phyloP scores from a whole-genome alignment of 2,888 invertebrate genomes.

The Andrena fulva region DNA sequence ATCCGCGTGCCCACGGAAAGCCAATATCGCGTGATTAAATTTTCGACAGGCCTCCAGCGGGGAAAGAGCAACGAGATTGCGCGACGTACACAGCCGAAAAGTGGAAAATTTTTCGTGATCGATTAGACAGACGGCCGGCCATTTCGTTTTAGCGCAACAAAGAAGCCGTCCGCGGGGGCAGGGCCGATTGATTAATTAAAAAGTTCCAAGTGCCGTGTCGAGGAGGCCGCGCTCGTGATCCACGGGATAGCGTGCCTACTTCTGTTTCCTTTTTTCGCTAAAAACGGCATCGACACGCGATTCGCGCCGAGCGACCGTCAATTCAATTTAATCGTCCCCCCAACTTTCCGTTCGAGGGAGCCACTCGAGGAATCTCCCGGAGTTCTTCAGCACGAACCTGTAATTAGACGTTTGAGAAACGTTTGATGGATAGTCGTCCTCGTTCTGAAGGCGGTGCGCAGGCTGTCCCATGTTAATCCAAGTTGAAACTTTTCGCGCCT shows the following conservation, averaged over 20 bases:
- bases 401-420: slow-evolving; percentile 26
- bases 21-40: slow-evolving; percentile 64
- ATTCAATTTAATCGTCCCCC: slow-evolving; percentile 48
- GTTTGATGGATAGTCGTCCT: slow-evolving; percentile 20
- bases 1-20: slow-evolving; percentile 28
- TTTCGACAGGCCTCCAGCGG: slow-evolving; percentile 33
- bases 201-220: slow-evolving; percentile 62
- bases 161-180: slow-evolving; percentile 44
- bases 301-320: slow-evolving; percentile 30
- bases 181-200: slow-evolving; percentile 71
- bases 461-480: neutral
- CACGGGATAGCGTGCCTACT: slow-evolving; percentile 55
- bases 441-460: neutral
- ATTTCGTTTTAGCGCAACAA: slow-evolving; percentile 52
- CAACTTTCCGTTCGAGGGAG: slow-evolving; percentile 22
- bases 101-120: slow-evolving; percentile 61
- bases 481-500: no score
- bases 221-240: slow-evolving; percentile 32
- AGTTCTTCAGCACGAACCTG: neutral
- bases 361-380: slow-evolving; percentile 21
- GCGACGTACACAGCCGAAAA: slow-evolving; percentile 14
- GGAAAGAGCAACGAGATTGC: slow-evolving; percentile 49
- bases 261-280: slow-evolving; percentile 18
- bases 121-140: slow-evolving; percentile 55
- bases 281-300: slow-evolving; percentile 56